phyloP scores from a whole-genome alignment of 2,113 vertebrate genomes.

The Solea senegalensis region DNA sequence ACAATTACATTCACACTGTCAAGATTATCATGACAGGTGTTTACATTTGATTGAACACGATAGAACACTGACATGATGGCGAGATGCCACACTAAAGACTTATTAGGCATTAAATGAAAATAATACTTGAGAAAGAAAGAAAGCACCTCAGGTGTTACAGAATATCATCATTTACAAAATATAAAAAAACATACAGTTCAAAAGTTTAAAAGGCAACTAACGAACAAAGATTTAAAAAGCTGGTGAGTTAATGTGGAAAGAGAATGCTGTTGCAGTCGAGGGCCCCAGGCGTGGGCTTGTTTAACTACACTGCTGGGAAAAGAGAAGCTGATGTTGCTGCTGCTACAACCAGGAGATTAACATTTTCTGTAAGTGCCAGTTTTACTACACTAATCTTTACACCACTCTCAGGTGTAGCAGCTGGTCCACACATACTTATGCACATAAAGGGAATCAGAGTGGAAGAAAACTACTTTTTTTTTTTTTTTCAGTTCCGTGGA shows the following conservation, averaged over 20 bases:
- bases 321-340: conserved; percentile 23
- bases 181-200: conserved; percentile 32
- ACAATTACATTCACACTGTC: neutral
- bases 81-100: conserved; percentile 9
- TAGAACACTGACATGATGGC: conserved; percentile 1
- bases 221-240: conserved; percentile 21
- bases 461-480: conserved; percentile 39
- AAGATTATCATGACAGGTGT: neutral
- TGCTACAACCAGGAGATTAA: conserved; percentile 24
- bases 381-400: conserved; percentile 38
- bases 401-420: conserved; percentile 10
- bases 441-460: conserved; percentile 27
- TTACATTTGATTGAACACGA: conserved; percentile 5
- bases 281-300: conserved; percentile 38
- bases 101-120: neutral
- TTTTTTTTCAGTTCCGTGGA: conserved; percentile 31
- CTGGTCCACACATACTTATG: conserved; percentile 22
- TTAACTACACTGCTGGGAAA: conserved; percentile 28
- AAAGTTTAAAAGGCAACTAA: conserved; percentile 44
- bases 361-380: conserved; percentile 43
- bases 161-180: conserved; percentile 38
- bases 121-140: conserved; percentile 13
- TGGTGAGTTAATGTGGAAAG: conserved; percentile 25
- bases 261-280: conserved; percentile 27
- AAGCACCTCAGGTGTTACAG: conserved; percentile 16